Evolutionary conservation across 2,113 vertebrate genomes (phyloP), one percentile per base, ranked within the genome.

Genomic region (Grantiella picta): DNA sequence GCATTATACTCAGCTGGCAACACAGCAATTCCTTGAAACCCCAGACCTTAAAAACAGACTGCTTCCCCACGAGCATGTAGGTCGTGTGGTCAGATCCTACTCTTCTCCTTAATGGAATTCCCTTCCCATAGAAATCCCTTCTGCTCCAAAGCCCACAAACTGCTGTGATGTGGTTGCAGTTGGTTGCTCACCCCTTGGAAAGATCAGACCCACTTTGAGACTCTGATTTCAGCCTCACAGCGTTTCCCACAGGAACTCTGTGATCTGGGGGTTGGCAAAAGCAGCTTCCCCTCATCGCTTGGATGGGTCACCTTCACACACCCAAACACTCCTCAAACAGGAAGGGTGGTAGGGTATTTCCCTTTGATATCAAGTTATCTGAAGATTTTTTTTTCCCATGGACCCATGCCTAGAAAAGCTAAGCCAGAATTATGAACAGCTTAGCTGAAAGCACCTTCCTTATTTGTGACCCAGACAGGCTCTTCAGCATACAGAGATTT

Each of bases 21-120:
- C 23, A 49, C 7, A 77, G 22, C 4, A 73, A 49, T 33, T 45
- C 17, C 45, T 49, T 73, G 22, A 50, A 65, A 45, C 4, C 19
- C 6, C 1, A 0, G 8, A 29, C 29, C n/a, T 60, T 11, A 24
- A 44, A 13, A 7, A 13, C 21, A 42, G 29, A 5, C 5, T 19
- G 13, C 38, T 59, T 29, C 35, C n/a, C 44, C 52, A 14, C 0
- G 24, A 35, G n/a, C 15, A 28, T 16, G 1, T 5, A 36, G 47
- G 10, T 15, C 0, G 0, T 11, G 45, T 3, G 28, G 17, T 15
- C 80, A 86, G 45, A 29, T 29, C 50, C 40, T 44, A 13, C n/a
- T 29, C 78, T 5, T 8, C 6, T 71, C 64, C 64, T 45, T 1
- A 1, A 0, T 9, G 19, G 27, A 29, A 77, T n/a, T 57, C 50